Base-by-base conservation (phyloP, 1,140 invertebrate species). In the Diabrotica undecimpunctata region DNA sequence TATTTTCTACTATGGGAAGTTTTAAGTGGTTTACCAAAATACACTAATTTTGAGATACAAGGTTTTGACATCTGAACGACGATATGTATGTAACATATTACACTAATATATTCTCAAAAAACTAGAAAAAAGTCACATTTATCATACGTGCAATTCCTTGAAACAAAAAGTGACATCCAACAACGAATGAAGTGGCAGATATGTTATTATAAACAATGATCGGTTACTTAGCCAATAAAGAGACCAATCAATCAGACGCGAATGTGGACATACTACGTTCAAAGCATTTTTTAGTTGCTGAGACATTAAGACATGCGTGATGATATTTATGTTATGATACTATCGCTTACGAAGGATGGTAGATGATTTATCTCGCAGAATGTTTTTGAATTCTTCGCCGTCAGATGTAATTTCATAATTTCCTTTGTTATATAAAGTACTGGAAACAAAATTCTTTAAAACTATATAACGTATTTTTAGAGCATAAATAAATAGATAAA, bases 171-270 rank as follows among this genome's bases (percentile, higher is more conserved):
- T 46, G 41, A 46, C 41, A 46, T 46, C 25, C 41, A 46, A 46
- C 41, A 46, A 46, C 8, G 41, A 46, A 46, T 46, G 41, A 46
- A 6, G 41, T 46, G 41, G 41, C 6, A 46, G 41, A 46, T 46
- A 46, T 46, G 41, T 46, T 46, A n/a, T n/a, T n/a, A 46, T 46
- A 46, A 46, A 46, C 41, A 46, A 46, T 46, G 41, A 46, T 46
- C 41, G 41, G 41, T 46, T 46, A 46, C 41, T 10, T 46, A n/a
- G 3, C 41, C 8, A 46, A n/a, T 46, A 46, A 46, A 46, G n/a
- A 46, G 41, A 10, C n/a, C 8, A 46, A 46, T 46, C 41, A 46
- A 46, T 46, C 41, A 46, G 6, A 46, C 6, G n/a, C n/a, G 41
- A 46, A 46, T 46, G 41, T 46, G 41, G 41, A 46, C n/a, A 46